phyloP scores from a whole-genome alignment of 2,888 invertebrate genomes.

The Drosophila borealis region DNA sequence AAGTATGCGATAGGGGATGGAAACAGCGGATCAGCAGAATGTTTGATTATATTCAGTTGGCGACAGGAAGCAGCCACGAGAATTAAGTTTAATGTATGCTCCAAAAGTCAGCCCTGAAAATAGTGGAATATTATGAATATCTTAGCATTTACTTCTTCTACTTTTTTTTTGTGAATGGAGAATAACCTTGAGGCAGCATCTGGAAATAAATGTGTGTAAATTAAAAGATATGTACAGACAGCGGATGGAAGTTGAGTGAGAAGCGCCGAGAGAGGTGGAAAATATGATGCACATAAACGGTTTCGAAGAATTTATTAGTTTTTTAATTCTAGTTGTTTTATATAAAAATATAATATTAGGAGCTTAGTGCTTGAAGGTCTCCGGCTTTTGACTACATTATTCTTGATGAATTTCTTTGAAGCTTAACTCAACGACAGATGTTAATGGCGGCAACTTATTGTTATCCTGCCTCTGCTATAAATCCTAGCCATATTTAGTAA shows the following conservation, averaged over 20 bases:
- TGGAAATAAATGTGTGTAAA: constrained; percentile 1
- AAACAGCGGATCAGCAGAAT: constrained; percentile 18
- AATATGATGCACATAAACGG: neutral
- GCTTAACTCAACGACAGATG: neutral
- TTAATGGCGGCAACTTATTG: constrained; percentile 14
- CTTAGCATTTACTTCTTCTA: constrained; percentile 18
- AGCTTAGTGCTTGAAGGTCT: no score
- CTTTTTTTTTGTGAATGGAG: neutral
- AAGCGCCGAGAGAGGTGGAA: constrained; percentile 2
- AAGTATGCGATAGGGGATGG: neutral
- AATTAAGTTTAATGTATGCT: constrained; percentile 59
- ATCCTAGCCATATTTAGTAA: neutral
- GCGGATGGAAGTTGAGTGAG: constrained; percentile 2
- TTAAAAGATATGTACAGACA: constrained; percentile 1
- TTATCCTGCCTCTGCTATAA: neutral
- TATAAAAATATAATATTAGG: no score
- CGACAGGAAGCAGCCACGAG: constrained; percentile 51
- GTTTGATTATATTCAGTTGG: constrained; percentile 50
- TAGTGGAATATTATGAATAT: constrained; percentile 50
- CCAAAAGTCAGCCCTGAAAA: constrained; percentile 33
- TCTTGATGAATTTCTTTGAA: neutral
- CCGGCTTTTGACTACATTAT: no score
- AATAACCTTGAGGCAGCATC: constrained; percentile 30
- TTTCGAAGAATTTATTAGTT: neutral
- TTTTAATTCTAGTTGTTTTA: no score